A percentile compares a stretch with the other conserved stretches of the same genome.
Conservation (phyloP, 2,797 vertebrate genomes). For the Pitangus sulphuratus region DNA sequence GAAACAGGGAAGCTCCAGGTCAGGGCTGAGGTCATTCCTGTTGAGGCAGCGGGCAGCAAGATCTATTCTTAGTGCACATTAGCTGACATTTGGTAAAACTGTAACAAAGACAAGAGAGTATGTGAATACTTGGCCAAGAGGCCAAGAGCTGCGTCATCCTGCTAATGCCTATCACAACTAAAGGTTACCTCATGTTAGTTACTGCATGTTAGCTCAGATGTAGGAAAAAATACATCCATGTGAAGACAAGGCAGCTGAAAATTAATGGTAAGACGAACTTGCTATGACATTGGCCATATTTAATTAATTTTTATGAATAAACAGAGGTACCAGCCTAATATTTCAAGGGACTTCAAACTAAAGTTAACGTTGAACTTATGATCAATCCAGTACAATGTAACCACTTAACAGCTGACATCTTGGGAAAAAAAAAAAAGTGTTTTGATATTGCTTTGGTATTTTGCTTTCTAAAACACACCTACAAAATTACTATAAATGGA, state of each 20-base stretch:
- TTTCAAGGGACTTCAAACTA: neutral
- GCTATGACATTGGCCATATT: neutral
- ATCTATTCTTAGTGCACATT: neutral
- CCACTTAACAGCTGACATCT: neutral
- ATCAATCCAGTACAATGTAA: neutral
- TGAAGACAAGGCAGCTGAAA: neutral
- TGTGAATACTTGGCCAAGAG: neutral
- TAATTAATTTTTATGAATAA: neutral
- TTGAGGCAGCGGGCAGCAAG: neutral
- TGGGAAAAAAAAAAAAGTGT: rapidly evolving
- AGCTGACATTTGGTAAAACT: conserved; percentile 1
- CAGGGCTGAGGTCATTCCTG: neutral
- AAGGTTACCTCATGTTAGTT: neutral
- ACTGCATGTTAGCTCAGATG: neutral
- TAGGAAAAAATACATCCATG: neutral
- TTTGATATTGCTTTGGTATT: neutral
- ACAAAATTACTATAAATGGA: neutral
- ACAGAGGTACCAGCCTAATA: neutral
- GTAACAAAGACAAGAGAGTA: neutral
- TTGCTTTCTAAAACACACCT: neutral
- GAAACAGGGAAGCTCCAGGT: neutral
- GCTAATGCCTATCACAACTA: neutral
- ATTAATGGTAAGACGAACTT: neutral
- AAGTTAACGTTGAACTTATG: neutral
- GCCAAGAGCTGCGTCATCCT: neutral